Percentiles rank a stretch among this genome's conserved stretches.
These are phyloP conservation scores for Meda fulgida DNA, from an alignment of 2,797 vertebrate genomes.

Conservation along the genomic window DNA sequence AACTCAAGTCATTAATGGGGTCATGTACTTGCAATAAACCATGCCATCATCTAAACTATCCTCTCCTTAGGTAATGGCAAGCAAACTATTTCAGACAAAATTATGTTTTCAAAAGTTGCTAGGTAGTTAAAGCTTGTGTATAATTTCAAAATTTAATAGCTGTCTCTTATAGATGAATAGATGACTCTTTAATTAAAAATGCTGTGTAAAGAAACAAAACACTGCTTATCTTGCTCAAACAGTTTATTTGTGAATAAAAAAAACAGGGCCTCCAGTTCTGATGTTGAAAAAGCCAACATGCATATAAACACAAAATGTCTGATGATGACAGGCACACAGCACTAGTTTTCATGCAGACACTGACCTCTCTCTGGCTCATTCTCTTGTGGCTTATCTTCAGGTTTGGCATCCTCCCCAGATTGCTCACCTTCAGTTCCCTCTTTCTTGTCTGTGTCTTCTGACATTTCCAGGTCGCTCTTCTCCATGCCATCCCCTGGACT, in stretches of 20 bases:
- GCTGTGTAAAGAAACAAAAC: neutral
- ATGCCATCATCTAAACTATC: neutral
- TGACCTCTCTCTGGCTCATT: slow-evolving; percentile 74
- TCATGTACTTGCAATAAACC: neutral
- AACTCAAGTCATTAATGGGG: slow-evolving; percentile 27
- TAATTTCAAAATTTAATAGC: neutral
- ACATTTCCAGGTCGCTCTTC: slow-evolving; percentile 58
- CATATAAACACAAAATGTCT: slow-evolving; percentile 40
- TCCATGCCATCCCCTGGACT: slow-evolving; percentile 55
- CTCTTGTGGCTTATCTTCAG: slow-evolving; percentile 59
- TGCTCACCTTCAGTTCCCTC: slow-evolving; percentile 42
- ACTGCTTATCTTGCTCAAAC: neutral
- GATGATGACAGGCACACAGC: slow-evolving; percentile 49
- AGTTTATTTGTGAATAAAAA: slow-evolving; percentile 1
- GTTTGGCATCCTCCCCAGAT: slow-evolving; percentile 24
- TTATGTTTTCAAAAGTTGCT: neutral
- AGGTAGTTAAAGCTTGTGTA: neutral
- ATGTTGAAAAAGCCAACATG: slow-evolving; percentile 65
- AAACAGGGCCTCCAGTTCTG: slow-evolving; percentile 38
- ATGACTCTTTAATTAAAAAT: slow-evolving; percentile 16
- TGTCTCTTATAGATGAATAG: no score
- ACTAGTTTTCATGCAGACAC: slow-evolving; percentile 57
- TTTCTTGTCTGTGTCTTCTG: slow-evolving; percentile 61
- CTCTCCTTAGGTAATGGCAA: neutral
- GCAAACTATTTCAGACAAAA: neutral